A percentile compares a stretch with the other conserved stretches of the same genome.
These are phyloP conservation scores for Drosophila limbata DNA, from an alignment of 2,888 invertebrate genomes.

Conservation along the genomic window DNA sequence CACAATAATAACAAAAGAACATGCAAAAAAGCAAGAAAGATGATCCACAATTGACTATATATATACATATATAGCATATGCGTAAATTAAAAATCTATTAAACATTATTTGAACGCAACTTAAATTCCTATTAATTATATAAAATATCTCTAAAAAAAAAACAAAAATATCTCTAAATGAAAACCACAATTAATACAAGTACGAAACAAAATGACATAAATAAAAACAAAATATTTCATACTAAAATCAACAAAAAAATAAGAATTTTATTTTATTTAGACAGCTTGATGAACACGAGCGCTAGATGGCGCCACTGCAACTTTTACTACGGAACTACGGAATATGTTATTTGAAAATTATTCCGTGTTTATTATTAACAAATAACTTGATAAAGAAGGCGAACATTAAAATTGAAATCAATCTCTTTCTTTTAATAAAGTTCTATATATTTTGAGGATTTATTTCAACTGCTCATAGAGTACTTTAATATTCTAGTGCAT, in stretches of 20 bases:
- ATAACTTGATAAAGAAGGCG: no score
- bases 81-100: conserved; percentile 65
- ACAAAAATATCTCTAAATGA: conserved; percentile 67
- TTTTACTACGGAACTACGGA: no score
- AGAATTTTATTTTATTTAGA: neutral
- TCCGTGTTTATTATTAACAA: no score
- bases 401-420: no score
- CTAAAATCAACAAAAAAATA: conserved; percentile 34
- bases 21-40: conserved; percentile 11
- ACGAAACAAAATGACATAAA: conserved; percentile 63
- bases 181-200: conserved; percentile 73
- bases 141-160: conserved; percentile 64
- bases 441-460: no score
- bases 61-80: conserved; percentile 54
- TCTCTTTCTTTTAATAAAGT: no score
- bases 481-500: no score
- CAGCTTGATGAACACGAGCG: neutral
- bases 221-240: conserved; percentile 74
- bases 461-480: no score
- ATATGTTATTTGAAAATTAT: no score
- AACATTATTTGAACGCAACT: conserved; percentile 79
- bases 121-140: conserved; percentile 81
- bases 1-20: conserved; percentile 50
- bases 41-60: conserved; percentile 64
- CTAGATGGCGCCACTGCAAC: neutral